These are phyloP conservation scores for Scaptodrosophila latifasciaeformis DNA, from an alignment of 2,888 invertebrate species.

Conservation along the genomic window DNA sequence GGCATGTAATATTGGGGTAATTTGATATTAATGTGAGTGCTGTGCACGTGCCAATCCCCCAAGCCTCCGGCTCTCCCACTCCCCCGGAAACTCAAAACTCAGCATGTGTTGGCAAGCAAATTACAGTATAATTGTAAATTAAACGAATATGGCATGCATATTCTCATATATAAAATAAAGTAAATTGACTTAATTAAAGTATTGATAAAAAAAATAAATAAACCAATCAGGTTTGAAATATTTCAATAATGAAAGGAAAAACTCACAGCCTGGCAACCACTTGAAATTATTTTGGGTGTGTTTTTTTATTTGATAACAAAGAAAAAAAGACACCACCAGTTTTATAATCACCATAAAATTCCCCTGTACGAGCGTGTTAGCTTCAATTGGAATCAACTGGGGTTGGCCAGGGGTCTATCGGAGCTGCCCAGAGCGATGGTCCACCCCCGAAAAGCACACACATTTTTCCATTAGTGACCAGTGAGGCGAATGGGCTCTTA, in stretches of 20 bases:
- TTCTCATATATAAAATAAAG: neutral
- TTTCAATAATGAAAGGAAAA: slow-evolving; percentile 1
- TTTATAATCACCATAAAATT: too few relatives aligned
- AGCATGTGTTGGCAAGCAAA: slow-evolving; percentile 48
- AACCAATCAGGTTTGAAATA: slow-evolving; percentile 19
- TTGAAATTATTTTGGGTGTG: too few relatives aligned
- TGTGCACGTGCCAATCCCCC: slow-evolving; percentile 51
- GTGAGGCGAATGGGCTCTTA: slow-evolving; percentile 50
- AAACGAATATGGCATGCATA: too few relatives aligned
- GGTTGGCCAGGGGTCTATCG: too few relatives aligned
- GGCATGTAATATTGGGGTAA: too few relatives aligned
- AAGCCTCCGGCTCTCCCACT: neutral
- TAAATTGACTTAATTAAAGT: slow-evolving; percentile 48
- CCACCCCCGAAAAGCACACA: neutral
- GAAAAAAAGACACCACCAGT: too few relatives aligned
- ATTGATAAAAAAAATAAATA: slow-evolving; percentile 13
- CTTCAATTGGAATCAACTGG: too few relatives aligned
- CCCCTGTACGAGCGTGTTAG: too few relatives aligned
- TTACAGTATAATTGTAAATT: slow-evolving; percentile 49
- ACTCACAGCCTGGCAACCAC: too few relatives aligned
- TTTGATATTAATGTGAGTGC: too few relatives aligned
- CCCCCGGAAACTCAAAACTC: slow-evolving; percentile 49
- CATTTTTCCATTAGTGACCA: slow-evolving; percentile 63
- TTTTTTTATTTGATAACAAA: too few relatives aligned
- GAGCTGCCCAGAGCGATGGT: neutral